phyloP scores from a whole-genome alignment of 2,797 vertebrate genomes.

The Pelodytes ibericus region DNA sequence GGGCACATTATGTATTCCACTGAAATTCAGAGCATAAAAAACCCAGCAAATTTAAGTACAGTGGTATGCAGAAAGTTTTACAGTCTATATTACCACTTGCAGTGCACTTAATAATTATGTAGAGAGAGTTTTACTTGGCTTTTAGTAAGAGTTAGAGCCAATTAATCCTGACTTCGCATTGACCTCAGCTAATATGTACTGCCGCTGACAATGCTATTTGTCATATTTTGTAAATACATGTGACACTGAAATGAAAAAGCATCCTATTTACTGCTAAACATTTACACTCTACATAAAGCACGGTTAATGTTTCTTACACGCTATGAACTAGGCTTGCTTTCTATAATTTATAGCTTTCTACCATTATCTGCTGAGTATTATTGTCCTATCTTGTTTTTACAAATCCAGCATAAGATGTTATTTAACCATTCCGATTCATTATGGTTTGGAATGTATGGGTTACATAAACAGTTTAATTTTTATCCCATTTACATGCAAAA shows the following conservation, averaged over 20 bases:
- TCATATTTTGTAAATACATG: constrained; percentile 50
- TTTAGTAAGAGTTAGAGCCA: constrained; percentile 49
- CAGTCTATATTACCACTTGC: constrained; percentile 23
- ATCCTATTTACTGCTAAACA: constrained; percentile 14
- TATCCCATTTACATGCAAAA: too few relatives aligned
- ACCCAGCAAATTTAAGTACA: constrained; percentile 19
- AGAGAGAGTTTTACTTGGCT: constrained; percentile 36
- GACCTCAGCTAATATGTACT: constrained; percentile 36
- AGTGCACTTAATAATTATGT: constrained; percentile 42
- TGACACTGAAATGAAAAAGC: constrained; percentile 33
- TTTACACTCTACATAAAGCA: not conserved
- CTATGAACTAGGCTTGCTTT: not conserved
- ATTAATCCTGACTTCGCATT: constrained; percentile 47
- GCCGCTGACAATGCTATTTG: constrained; percentile 32
- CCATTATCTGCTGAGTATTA: not conserved
- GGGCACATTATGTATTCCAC: constrained; percentile 3
- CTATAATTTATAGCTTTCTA: not conserved
- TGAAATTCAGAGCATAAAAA: constrained; percentile 1
- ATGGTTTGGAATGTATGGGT: too few relatives aligned
- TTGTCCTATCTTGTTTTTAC: too few relatives aligned
- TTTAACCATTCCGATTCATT: too few relatives aligned
- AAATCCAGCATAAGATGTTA: too few relatives aligned
- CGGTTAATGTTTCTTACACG: not conserved
- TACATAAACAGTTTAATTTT: too few relatives aligned
- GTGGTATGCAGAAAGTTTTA: constrained; percentile 34